Percentiles rank a stretch among this genome's conserved stretches.
phyloP scores from a whole-genome alignment of 2,113 vertebrate species.

The Entelurus aequoreus region DNA sequence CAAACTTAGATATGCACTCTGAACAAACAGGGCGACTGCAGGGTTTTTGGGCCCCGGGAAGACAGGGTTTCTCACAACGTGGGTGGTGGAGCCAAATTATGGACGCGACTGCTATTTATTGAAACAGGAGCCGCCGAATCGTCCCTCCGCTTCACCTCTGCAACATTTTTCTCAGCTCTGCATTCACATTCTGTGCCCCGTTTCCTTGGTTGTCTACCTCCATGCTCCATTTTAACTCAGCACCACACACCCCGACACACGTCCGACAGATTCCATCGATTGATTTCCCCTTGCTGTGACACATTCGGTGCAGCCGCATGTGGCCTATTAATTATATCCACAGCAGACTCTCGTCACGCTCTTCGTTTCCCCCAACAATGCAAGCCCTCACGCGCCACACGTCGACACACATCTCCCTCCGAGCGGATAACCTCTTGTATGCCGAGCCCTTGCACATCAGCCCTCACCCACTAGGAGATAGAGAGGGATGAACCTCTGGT shows the following conservation, averaged over 20 bases:
- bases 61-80: conserved; percentile 20
- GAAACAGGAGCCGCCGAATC: conserved; percentile 9
- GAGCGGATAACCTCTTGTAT: conserved; percentile 22
- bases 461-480: conserved; percentile 23
- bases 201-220: conserved; percentile 16
- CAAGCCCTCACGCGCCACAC: conserved; percentile 12
- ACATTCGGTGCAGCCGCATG: conserved; percentile 73
- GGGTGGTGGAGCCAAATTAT: conserved; percentile 27
- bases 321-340: conserved; percentile 73
- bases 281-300: conserved; percentile 71
- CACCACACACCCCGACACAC: conserved; percentile 15
- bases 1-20: conserved; percentile 56
- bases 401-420: conserved; percentile 21
- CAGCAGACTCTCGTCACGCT: conserved; percentile 67
- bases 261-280: conserved; percentile 62
- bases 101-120: not conserved
- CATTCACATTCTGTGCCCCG: not conserved
- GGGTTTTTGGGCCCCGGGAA: conserved; percentile 37
- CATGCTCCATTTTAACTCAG: conserved; percentile 5
- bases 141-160: conserved; percentile 5
- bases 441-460: conserved; percentile 33
- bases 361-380: conserved; percentile 52
- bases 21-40: conserved; percentile 49
- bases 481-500: conserved; percentile 27
- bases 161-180: conserved; percentile 8